Base-by-base conservation (phyloP, 2,113 vertebrate species). In the Columba livia region DNA sequence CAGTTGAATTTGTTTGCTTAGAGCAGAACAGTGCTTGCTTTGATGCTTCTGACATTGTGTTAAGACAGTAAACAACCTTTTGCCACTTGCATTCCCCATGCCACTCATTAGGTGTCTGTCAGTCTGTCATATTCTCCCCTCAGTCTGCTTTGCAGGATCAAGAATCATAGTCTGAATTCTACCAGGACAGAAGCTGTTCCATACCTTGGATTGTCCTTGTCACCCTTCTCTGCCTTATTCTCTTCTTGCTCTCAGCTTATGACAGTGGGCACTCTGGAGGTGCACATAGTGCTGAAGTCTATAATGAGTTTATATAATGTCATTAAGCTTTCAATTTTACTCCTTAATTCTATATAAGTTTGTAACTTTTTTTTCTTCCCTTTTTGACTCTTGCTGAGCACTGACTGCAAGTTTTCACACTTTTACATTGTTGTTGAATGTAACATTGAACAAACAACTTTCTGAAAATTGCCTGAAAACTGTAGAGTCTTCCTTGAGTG, bases 1-100 rank as follows among this genome's bases (percentile, higher is more conserved):
- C 38, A 16, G 24, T 82, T 87, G 31, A 3, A 29, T 79, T 47
- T 54, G 34, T 78, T 67, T 42, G 29, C 36, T 44, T 26, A 20
- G 66, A 67, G 60, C 40, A 50, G 44, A 24, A 34, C 20, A 25
- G 12, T 73, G 17, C 29, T 79, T 34, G 40, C 24, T 87, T 34
- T 47, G 29, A 34, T 57, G 72, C 15, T 88, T 91, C 21, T 0
- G 7, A 17, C 62, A 71, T 81, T 32, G 32, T 32, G 32, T 64
- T 80, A 51, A 36, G 36, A 44, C 10, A 15, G 66, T 16, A 36
- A 44, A 40, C 29, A 31, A 12, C 65, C 21, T 75, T 57, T n/a
- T 31, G 11, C 14, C 0, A 0, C 32, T 80, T 70, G 44, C 25
- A 6, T 80, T 70, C 5, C 16, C n/a, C 9, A 1, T 16, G 51